Conservation (phyloP, 2,797 vertebrate species). For the Chrysocyon brachyurus region DNA sequence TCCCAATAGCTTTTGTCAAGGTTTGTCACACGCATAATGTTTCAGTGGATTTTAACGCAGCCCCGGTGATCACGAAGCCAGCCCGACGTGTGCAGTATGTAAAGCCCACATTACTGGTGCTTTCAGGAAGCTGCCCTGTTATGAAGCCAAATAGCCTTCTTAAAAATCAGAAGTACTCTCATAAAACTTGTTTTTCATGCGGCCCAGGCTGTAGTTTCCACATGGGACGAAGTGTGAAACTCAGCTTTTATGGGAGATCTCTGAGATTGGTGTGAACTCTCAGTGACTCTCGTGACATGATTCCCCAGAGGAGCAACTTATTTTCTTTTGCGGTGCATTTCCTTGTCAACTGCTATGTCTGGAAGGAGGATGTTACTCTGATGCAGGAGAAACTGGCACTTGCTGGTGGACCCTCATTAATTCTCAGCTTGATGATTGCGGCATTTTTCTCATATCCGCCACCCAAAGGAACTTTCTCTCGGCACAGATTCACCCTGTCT, state of each 20-base stretch:
- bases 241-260: conserved; percentile 83
- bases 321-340: conserved; percentile 63
- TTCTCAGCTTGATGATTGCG: background rate
- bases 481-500: background rate
- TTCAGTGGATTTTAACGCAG: background rate
- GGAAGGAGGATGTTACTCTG: background rate
- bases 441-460: background rate
- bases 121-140: conserved; percentile 63
- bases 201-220: conserved; percentile 75
- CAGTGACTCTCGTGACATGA: conserved; percentile 76
- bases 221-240: conserved; percentile 81
- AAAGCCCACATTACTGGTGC: background rate
- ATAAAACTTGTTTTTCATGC: conserved; percentile 82
- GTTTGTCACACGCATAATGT: background rate
- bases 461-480: background rate
- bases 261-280: conserved; percentile 83
- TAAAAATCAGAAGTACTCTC: conserved; percentile 82
- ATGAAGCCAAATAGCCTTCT: conserved; percentile 72
- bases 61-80: background rate
- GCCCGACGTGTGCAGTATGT: background rate
- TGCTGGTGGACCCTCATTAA: background rate
- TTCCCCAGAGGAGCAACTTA: conserved; percentile 72
- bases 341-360: background rate
- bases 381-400: background rate
- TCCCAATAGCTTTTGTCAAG: background rate